These are phyloP conservation scores for Dryoscopus gambensis DNA, from an alignment of 2,113 vertebrate species.

Conservation along the genomic window DNA sequence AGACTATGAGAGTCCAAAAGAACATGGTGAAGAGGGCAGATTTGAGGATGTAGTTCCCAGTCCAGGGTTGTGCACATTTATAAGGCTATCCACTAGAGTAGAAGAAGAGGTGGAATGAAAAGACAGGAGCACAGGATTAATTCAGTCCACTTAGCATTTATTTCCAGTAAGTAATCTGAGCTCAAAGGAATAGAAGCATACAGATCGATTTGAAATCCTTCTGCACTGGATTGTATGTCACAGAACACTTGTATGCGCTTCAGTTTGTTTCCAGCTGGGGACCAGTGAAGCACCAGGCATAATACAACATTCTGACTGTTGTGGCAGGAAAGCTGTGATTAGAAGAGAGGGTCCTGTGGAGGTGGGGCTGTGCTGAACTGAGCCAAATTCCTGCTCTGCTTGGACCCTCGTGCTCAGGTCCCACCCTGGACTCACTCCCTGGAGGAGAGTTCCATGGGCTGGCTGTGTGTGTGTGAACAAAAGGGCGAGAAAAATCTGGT, in stretches of 20 bases:
- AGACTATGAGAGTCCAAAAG: background rate
- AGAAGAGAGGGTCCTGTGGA: background rate
- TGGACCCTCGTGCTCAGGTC: background rate
- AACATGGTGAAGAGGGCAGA: background rate
- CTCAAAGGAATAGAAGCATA: background rate
- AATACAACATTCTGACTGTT: background rate
- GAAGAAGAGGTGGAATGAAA: background rate
- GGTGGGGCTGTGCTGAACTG: background rate
- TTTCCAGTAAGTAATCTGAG: background rate
- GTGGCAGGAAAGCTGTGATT: background rate
- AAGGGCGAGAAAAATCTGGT: background rate
- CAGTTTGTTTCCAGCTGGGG: background rate
- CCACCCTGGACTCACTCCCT: background rate
- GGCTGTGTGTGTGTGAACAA: background rate
- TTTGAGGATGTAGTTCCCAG: background rate
- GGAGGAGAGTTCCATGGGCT: background rate
- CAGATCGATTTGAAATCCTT: background rate
- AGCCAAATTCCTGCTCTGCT: background rate
- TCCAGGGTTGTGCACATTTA: fast-evolving
- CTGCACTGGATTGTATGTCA: background rate
- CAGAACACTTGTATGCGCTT: background rate
- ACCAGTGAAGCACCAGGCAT: background rate
- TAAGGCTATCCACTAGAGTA: background rate
- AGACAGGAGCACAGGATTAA: background rate
- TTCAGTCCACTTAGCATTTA: background rate